phyloP scores from a whole-genome alignment of 2,888 invertebrate species.

The Watsonalla binaria region DNA sequence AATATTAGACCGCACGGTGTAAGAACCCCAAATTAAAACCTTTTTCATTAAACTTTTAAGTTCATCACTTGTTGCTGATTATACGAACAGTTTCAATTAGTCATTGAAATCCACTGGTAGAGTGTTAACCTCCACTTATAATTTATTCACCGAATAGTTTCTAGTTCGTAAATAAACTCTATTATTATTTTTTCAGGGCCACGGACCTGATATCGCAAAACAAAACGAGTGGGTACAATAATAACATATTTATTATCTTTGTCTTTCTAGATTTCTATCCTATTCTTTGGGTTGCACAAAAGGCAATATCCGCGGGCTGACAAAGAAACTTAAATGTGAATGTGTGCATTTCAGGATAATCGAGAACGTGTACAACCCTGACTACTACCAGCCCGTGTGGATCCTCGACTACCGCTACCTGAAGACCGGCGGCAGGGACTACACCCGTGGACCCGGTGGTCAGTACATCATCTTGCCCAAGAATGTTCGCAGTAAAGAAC shows the following conservation, averaged over 20 bases:
- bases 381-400: conserved; percentile 56
- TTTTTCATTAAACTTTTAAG: not conserved
- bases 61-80: no score
- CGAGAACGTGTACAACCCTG: conserved; percentile 51
- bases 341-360: conserved; percentile 41
- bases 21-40: conserved; percentile 9
- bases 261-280: not conserved
- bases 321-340: no score
- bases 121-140: no score
- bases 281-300: not conserved
- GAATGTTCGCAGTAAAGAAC: conserved; percentile 35
- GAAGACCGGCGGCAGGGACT: conserved; percentile 61
- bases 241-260: not conserved
- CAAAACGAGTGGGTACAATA: conserved; percentile 35
- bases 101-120: no score
- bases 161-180: not conserved
- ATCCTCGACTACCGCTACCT: conserved; percentile 63
- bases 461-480: conserved; percentile 60
- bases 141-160: no score
- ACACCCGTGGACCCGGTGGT: conserved; percentile 57
- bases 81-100: no score
- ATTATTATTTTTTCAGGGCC: conserved; percentile 27
- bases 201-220: conserved; percentile 28
- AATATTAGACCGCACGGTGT: conserved; percentile 26
- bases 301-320: no score